These are phyloP conservation scores for Drosophila hamatofila DNA, from an alignment of 2,888 invertebrate species.

Conservation along the genomic window DNA sequence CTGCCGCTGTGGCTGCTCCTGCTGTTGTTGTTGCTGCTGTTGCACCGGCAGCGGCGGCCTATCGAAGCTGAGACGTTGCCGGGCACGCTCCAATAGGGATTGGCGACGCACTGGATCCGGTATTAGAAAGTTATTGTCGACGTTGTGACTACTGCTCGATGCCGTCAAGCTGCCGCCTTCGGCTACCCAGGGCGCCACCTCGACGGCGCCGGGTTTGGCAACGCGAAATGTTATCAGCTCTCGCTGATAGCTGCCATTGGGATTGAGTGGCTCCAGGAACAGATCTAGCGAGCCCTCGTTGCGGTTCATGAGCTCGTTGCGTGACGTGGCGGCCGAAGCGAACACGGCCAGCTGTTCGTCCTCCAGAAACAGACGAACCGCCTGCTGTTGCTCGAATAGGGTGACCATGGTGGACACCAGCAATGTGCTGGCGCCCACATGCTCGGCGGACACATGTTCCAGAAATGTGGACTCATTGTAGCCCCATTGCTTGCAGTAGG, in stretches of 20 bases:
- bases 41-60: conserved; percentile 15
- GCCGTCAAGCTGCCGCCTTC: conserved; percentile 1
- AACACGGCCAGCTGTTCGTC: conserved; percentile 66
- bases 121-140: conserved; percentile 19
- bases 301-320: conserved; percentile 56
- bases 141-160: conserved; percentile 18
- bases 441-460: conserved; percentile 59
- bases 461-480: conserved; percentile 66
- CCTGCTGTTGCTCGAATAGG: conserved; percentile 69
- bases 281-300: conserved; percentile 54
- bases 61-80: conserved; percentile 33
- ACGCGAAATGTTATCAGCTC: not conserved
- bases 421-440: conserved; percentile 55
- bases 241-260: conserved; percentile 63
- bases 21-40: conserved; percentile 21
- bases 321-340: conserved; percentile 54
- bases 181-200: conserved; percentile 35
- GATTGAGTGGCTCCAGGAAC: conserved; percentile 62
- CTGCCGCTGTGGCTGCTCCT: conserved; percentile 11
- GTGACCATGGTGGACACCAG: conserved; percentile 67
- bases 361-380: conserved; percentile 65
- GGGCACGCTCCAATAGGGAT: conserved; percentile 33
- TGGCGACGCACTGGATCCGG: conserved; percentile 36
- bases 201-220: conserved; percentile 25
- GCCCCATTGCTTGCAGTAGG: conserved; percentile 71